Base-by-base conservation (phyloP, 2,888 invertebrate species). In the Drosophila koepferae region DNA sequence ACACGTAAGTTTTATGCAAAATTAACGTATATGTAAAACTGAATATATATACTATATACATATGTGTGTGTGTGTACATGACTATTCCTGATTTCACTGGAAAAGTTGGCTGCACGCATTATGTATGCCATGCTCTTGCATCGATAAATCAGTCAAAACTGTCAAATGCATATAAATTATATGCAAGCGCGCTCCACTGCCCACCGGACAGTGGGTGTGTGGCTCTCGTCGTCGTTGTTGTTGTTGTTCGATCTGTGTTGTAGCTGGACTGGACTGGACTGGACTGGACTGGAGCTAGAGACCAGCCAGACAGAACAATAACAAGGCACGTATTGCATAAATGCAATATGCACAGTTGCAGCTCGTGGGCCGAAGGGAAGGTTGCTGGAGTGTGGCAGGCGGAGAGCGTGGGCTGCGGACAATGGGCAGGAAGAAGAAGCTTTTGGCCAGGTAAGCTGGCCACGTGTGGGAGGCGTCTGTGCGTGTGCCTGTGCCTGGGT, bases 131-230 rank as follows among this genome's bases (percentile, higher is more conserved):
- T 78, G 89, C 86, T 89, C 77, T 81, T 85, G 84, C 90, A 90
- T 83, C 87, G 86, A 87, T 87, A 87, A 87, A 87, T 87, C 88
- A 87, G 87, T 87, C 86, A 88, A 86, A 87, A 86, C 84, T 88
- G 87, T 87, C 87, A 87, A 87, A 87, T 88, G 86, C 86, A 87
- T 90, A 87, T 90, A 87, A 90, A 87, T 90, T 87, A 90, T 87
- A 86, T 87, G 90, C 86, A 88, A 87, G 74, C 71, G 56, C 80
- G 84, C 85, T 78, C 62, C 83, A 72, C 86, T 82, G 80, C 59
- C 70, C 81, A 73, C 43, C 40, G 86, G 68, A 68, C 68, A 76
- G 73, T 68, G 74, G 74, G 59, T 74, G 80, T 70, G 81, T 54
- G 49, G 56, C 20, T 55, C 46, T 41, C 46, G 54, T 43, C n/a